These are phyloP conservation scores for Drosophila pachea DNA, from an alignment of 1,140 invertebrate species.

Conservation along the genomic window DNA sequence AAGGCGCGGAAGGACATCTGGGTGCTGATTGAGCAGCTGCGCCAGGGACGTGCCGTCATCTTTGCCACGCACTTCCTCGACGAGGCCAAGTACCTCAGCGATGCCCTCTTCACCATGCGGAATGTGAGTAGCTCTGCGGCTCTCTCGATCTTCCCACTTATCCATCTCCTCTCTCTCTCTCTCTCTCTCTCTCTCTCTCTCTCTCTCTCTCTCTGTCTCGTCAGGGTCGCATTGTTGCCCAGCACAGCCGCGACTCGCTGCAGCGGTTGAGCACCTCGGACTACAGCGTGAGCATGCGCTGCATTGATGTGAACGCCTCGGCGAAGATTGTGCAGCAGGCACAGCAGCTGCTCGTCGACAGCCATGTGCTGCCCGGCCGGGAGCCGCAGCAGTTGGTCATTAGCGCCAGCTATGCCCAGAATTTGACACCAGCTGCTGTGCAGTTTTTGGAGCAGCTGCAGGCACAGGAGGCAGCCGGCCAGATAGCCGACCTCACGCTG, in stretches of 20 bases:
- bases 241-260: conserved; percentile 70
- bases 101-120: conserved; percentile 84
- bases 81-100: conserved; percentile 84
- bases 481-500: conserved; percentile 49
- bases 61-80: conserved; percentile 87
- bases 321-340: conserved; percentile 34
- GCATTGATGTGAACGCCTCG: conserved; percentile 41
- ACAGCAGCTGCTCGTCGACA: conserved; percentile 33
- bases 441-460: conserved; percentile 60
- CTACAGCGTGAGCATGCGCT: conserved; percentile 59
- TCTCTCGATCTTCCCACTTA: not conserved
- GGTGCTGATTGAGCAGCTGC: conserved; percentile 85
- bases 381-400: conserved; percentile 38
- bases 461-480: conserved; percentile 27
- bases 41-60: conserved; percentile 84
- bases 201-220: not conserved
- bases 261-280: conserved; percentile 62
- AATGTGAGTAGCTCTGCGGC: conserved; percentile 74
- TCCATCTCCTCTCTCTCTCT: not conserved
- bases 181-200: not conserved
- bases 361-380: conserved; percentile 30
- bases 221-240: conserved; percentile 73
- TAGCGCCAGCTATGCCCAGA: conserved; percentile 51
- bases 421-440: conserved; percentile 43
- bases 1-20: conserved; percentile 87